phyloP scores from a whole-genome alignment of 2,113 vertebrate species.

The Trogon melanurus region DNA sequence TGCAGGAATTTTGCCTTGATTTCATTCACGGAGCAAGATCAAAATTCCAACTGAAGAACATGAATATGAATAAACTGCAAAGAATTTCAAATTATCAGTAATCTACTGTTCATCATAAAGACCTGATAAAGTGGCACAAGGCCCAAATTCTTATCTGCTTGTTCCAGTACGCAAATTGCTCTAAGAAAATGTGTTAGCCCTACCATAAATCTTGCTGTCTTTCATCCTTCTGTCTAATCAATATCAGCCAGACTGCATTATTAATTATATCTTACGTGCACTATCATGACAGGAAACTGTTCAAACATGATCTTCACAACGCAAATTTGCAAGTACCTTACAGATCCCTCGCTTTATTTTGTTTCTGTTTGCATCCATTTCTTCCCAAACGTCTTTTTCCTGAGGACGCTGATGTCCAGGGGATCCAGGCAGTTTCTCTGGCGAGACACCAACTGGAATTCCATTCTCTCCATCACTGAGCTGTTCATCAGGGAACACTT shows the following conservation, averaged over 20 bases:
- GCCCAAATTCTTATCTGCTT: not conserved
- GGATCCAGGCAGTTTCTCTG: constrained; percentile 85
- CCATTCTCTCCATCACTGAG: constrained; percentile 97
- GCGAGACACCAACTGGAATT: constrained; percentile 77
- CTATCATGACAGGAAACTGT: not conserved
- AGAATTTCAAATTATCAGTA: not conserved
- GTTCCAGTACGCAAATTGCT: not conserved
- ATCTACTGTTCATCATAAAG: not conserved
- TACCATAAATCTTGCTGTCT: not conserved
- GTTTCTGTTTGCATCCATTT: constrained; percentile 94
- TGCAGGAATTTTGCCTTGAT: not conserved
- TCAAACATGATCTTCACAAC: not conserved
- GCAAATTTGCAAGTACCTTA: constrained; percentile 81
- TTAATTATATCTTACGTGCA: not conserved
- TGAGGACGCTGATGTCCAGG: constrained; percentile 84
- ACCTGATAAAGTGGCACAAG: not conserved
- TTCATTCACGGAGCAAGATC: not conserved
- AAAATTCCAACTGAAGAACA: not conserved
- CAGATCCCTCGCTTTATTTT: constrained; percentile 83
- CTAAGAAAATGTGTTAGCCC: not conserved
- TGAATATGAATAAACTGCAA: not conserved
- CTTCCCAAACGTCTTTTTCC: constrained; percentile 96
- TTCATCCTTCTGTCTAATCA: not conserved
- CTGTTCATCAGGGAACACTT: constrained; percentile 96
- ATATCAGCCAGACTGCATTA: not conserved